These are phyloP conservation scores for Lithobates pipiens DNA, from an alignment of 2,797 vertebrate species.

Conservation along the genomic window DNA sequence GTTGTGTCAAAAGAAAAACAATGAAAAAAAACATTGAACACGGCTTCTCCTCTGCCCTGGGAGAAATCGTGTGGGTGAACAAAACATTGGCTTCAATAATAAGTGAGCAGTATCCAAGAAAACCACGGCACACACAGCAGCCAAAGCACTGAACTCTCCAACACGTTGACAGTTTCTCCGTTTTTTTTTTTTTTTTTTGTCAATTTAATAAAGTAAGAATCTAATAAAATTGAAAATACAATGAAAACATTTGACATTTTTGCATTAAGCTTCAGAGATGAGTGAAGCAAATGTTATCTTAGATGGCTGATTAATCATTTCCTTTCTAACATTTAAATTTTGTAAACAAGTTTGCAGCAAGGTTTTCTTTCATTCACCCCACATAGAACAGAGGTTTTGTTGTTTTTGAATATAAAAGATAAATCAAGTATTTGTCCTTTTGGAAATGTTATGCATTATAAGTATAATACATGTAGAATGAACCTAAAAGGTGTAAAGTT, in stretches of 20 bases:
- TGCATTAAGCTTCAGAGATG: conserved; percentile 46
- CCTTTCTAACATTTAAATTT: conserved; percentile 44
- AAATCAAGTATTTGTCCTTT: no score
- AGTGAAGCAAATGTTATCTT: conserved; percentile 58
- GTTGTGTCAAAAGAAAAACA: neutral
- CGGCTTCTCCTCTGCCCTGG: conserved; percentile 25
- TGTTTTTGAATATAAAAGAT: neutral
- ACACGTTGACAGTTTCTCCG: neutral
- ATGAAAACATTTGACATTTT: conserved; percentile 42
- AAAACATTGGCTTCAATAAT: conserved; percentile 26
- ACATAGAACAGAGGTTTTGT: neutral
- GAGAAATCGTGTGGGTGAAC: conserved; percentile 42
- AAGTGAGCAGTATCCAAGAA: conserved; percentile 9
- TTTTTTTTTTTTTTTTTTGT: neutral
- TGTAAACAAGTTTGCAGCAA: conserved; percentile 14
- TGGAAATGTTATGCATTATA: no score
- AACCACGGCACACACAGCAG: neutral
- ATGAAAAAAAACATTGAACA: neutral
- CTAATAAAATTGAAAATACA: conserved; percentile 29
- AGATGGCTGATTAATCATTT: conserved; percentile 51
- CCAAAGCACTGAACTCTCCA: neutral
- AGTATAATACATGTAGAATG: no score
- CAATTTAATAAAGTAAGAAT: conserved; percentile 3
- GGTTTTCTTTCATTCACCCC: neutral
- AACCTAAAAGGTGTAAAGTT: no score